Conservation (phyloP, 2,113 vertebrate genomes). For the Ammodytes dubius region DNA sequence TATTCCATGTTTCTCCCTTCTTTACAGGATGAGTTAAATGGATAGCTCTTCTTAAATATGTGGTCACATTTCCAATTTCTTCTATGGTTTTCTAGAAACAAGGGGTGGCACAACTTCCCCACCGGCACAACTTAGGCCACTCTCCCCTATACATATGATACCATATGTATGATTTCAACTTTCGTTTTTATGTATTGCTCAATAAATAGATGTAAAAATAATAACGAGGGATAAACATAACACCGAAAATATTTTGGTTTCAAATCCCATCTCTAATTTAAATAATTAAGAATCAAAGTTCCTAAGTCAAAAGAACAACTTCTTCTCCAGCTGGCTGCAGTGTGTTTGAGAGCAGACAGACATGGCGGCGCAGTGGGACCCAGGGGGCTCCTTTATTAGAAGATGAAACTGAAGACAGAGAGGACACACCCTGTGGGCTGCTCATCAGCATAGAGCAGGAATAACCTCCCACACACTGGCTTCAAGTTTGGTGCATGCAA, state of each 20-base stretch:
- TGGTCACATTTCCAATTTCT: too few relatives aligned
- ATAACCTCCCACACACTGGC: too few relatives aligned
- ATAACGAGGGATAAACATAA: not conserved
- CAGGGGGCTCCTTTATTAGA: conserved; percentile 69
- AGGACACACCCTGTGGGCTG: conserved; percentile 48
- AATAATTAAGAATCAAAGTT: not conserved
- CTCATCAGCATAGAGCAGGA: conserved; percentile 24
- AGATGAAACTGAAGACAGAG: conserved; percentile 56
- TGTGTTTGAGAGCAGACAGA: conserved; percentile 45
- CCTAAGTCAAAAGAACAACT: not conserved
- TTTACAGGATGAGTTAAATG: too few relatives aligned
- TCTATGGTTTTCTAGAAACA: too few relatives aligned
- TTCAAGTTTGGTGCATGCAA: too few relatives aligned
- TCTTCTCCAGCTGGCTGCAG: too few relatives aligned
- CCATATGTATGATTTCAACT: too few relatives aligned
- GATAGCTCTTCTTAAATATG: too few relatives aligned
- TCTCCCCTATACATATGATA: too few relatives aligned
- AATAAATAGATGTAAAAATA: not conserved
- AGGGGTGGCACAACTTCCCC: too few relatives aligned
- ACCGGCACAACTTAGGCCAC: too few relatives aligned
- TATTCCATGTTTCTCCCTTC: too few relatives aligned
- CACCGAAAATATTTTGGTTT: not conserved
- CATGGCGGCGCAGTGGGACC: conserved; percentile 35
- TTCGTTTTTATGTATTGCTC: not conserved
- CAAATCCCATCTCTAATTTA: not conserved